phyloP scores from a whole-genome alignment of 2,113 vertebrate genomes.

The Platycercus adscitus region DNA sequence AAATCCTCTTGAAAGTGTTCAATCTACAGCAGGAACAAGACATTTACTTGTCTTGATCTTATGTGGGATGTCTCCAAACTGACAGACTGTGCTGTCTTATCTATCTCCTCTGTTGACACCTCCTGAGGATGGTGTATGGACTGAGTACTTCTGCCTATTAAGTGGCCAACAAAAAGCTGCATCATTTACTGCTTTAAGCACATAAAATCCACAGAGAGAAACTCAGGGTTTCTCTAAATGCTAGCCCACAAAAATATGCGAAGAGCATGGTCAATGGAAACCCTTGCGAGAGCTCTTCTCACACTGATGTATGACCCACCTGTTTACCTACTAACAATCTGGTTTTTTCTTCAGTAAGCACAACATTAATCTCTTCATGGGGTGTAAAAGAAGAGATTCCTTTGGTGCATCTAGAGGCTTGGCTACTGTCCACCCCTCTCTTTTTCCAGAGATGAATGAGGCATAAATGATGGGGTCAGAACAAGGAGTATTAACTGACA shows the following conservation, averaged over 20 bases:
- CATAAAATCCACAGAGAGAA: background rate
- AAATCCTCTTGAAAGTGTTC: conserved; percentile 29
- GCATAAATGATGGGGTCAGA: background rate
- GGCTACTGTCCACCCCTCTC: background rate
- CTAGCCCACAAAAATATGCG: background rate
- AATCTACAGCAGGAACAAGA: background rate
- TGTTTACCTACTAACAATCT: background rate
- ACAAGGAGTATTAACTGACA: background rate
- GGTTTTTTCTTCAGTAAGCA: background rate
- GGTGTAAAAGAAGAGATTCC: background rate
- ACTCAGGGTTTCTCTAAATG: background rate
- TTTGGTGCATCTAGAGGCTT: background rate
- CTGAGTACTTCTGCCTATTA: background rate
- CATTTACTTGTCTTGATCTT: conserved; percentile 20
- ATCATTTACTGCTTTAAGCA: conserved; percentile 26
- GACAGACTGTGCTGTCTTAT: conserved; percentile 28
- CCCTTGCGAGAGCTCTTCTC: background rate
- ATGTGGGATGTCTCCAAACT: conserved; percentile 45
- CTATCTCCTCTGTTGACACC: conserved; percentile 14
- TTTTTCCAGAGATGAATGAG: background rate
- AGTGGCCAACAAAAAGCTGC: background rate
- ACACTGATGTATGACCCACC: background rate
- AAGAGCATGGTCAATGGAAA: background rate
- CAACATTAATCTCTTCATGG: background rate
- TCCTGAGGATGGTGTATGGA: background rate